These are phyloP conservation scores for Mola mola DNA, from an alignment of 2,113 vertebrate species.

Conservation along the genomic window DNA sequence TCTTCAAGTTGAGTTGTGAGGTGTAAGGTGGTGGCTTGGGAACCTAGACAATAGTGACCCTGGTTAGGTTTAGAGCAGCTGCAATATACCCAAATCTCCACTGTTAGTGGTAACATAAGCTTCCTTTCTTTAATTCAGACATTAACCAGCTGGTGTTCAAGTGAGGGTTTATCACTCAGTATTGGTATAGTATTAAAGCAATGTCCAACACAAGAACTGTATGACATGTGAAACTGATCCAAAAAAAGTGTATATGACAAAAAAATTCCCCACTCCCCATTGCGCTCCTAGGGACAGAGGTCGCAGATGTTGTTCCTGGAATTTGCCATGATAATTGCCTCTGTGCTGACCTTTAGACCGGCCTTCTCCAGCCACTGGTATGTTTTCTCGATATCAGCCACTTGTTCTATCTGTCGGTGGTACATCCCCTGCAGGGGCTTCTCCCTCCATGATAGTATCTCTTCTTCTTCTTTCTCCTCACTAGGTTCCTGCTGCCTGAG, in stretches of 20 bases:
- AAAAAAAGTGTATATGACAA: neutral
- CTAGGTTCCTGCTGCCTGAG: too few relatives aligned
- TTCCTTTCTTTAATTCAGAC: neutral
- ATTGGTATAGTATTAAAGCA: neutral
- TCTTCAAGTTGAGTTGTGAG: conserved; percentile 74
- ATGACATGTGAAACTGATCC: neutral
- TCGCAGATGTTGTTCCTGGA: too few relatives aligned
- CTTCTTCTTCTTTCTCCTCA: too few relatives aligned
- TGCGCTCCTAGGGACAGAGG: too few relatives aligned
- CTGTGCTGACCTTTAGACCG: too few relatives aligned
- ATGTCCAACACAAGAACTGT: neutral
- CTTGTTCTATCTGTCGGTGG: too few relatives aligned
- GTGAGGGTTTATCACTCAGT: neutral
- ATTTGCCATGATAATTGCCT: too few relatives aligned
- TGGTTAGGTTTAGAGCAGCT: conserved; percentile 83
- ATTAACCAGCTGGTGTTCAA: neutral
- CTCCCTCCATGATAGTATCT: too few relatives aligned
- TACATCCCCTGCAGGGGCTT: too few relatives aligned
- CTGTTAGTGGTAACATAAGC: neutral
- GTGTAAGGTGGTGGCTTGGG: conserved; percentile 80
- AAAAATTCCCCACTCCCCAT: too few relatives aligned
- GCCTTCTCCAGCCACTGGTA: too few relatives aligned
- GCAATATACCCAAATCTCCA: conserved; percentile 41
- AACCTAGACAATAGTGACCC: conserved; percentile 78
- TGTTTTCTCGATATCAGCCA: too few relatives aligned